Evolutionary conservation across 2,113 vertebrate genomes (phyloP).

Genomic region (Tychaedon coryphoeus): DNA sequence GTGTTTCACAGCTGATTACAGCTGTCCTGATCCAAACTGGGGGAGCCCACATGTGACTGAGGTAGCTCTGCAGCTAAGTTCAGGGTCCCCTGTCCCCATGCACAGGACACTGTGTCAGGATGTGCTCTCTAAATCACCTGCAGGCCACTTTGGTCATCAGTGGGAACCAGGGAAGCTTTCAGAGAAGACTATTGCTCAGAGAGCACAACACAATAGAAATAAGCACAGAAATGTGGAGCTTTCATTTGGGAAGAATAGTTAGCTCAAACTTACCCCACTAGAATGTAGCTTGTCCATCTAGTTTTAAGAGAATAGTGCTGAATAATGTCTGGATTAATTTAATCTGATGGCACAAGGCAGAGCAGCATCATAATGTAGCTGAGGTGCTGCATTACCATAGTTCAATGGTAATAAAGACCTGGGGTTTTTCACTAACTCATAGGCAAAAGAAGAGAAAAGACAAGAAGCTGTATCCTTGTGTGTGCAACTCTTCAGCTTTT

Average conservation of each 20-base stretch:
- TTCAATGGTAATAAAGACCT: background rate
- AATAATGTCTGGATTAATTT: background rate
- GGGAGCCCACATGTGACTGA: fast-evolving
- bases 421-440: background rate
- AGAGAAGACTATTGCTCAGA: fast-evolving
- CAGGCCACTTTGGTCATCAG: background rate
- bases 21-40: background rate
- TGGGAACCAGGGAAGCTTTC: background rate
- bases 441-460: background rate
- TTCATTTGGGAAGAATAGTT: background rate
- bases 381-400: background rate
- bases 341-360: background rate
- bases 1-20: background rate
- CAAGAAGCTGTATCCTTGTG: background rate
- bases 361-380: background rate
- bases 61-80: background rate
- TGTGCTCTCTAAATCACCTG: background rate
- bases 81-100: too few relatives aligned
- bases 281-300: background rate
- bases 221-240: background rate
- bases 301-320: background rate
- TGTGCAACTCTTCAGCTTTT: background rate
- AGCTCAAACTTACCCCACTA: background rate
- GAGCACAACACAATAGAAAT: background rate
- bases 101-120: background rate